phyloP scores from a whole-genome alignment of 2,888 invertebrate genomes.

The Pristionchus entomophagus region DNA sequence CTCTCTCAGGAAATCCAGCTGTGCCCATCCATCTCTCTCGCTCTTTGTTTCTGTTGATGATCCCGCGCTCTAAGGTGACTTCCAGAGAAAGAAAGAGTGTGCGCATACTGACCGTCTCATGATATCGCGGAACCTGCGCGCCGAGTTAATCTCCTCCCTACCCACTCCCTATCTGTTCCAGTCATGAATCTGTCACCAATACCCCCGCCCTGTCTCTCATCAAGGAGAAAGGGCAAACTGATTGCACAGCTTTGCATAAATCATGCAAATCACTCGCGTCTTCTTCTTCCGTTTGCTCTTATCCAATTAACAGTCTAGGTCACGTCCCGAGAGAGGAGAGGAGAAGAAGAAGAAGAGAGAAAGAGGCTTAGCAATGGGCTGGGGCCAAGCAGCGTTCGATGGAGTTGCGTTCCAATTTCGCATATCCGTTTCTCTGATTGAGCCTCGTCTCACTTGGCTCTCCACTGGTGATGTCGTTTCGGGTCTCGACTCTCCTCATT shows the following conservation, averaged over 20 bases:
- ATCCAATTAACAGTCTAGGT: constrained; percentile 43
- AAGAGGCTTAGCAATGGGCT: not conserved
- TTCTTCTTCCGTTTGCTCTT: constrained; percentile 41
- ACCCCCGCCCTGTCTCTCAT: not conserved
- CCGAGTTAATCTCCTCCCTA: not conserved
- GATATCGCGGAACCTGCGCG: constrained; percentile 17
- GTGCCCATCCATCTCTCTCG: not conserved
- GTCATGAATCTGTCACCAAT: not conserved
- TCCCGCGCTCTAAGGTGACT: constrained; percentile 9
- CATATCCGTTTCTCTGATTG: not conserved
- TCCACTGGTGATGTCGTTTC: no score
- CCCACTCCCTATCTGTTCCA: not conserved
- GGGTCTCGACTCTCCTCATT: no score
- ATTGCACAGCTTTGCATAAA: constrained; percentile 46
- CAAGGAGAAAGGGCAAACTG: constrained; percentile 19
- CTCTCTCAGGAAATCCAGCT: constrained; percentile 37
- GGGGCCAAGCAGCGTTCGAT: no score
- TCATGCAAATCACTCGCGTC: constrained; percentile 45
- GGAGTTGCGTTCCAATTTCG: constrained; percentile 10
- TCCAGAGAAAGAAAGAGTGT: not conserved
- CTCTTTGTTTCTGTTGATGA: constrained; percentile 38
- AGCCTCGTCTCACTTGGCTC: constrained; percentile 15
- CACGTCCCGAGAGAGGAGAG: constrained; percentile 14
- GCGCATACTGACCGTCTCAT: not conserved
- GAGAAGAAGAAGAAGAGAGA: not conserved